Evolutionary conservation across 2,113 vertebrate genomes (phyloP).

Genomic region (Chascanopsetta lugubris): DNA sequence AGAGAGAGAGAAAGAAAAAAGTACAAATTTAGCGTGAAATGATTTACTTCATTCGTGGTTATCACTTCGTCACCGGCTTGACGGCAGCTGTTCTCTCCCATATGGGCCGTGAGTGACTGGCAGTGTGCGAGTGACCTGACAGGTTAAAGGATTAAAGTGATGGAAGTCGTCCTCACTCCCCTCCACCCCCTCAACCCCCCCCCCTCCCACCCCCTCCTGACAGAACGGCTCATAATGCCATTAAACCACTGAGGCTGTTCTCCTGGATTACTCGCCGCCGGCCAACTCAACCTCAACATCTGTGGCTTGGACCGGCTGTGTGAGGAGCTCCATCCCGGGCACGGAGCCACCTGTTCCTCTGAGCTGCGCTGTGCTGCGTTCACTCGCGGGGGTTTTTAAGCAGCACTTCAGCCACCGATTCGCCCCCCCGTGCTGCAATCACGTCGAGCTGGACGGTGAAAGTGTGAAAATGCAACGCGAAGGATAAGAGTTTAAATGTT

Average conservation of each 20-base stretch:
- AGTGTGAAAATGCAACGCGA: too few species aligned
- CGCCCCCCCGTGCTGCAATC: too few species aligned
- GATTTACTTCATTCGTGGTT: conserved; percentile 14
- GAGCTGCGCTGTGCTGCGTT: too few species aligned
- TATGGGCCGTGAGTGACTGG: conserved; percentile 25
- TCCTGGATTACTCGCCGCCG: conserved; percentile 25
- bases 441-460: too few species aligned
- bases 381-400: background rate
- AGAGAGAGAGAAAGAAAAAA: too few species aligned
- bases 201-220: too few species aligned
- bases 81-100: conserved; percentile 12
- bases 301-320: background rate
- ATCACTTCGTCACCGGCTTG: background rate
- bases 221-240: conserved; percentile 34
- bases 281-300: conserved; percentile 11
- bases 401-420: too few species aligned
- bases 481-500: too few species aligned
- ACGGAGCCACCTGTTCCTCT: conserved; percentile 2
- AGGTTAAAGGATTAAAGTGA: conserved; percentile 52
- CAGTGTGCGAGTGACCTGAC: conserved; percentile 37
- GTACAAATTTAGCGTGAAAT: conserved; percentile 3
- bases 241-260: conserved; percentile 37
- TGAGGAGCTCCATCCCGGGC: background rate
- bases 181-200: too few species aligned
- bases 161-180: conserved; percentile 38